Conservation (phyloP, 2,113 vertebrate species). For the Gadus chalcogrammus region DNA sequence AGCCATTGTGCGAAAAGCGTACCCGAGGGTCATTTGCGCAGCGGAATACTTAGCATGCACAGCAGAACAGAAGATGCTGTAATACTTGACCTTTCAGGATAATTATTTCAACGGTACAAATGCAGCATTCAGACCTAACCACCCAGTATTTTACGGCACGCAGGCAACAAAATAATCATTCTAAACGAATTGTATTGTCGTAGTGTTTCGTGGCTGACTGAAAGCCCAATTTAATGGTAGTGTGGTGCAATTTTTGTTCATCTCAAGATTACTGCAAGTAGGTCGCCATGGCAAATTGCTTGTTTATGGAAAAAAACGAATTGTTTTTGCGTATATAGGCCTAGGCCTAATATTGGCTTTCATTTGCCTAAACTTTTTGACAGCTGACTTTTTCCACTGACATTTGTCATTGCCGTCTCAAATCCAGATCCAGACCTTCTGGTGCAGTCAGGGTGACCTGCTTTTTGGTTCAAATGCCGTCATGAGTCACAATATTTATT, state of each 20-base stretch:
- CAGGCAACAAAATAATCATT: constrained; percentile 77
- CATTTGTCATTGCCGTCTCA: too few species aligned
- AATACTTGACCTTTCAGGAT: constrained; percentile 99
- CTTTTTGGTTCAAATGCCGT: too few species aligned
- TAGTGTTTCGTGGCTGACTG: constrained; percentile 39
- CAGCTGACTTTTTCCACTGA: too few species aligned
- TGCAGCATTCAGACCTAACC: constrained; percentile 89
- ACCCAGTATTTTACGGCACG: constrained; percentile 86
- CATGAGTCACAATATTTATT: too few species aligned
- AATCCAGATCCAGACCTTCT: too few species aligned
- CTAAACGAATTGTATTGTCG: constrained; percentile 73
- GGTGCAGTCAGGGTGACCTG: too few species aligned
- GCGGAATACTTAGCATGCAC: constrained; percentile 99
- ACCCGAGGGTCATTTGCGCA: constrained; percentile 96
- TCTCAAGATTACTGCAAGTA: too few species aligned
- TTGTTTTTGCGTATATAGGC: too few species aligned
- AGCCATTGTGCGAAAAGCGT: constrained; percentile 91
- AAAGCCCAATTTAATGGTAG: constrained; percentile 23
- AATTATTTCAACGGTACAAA: constrained; percentile 97
- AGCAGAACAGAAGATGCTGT: constrained; percentile 97
- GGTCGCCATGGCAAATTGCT: too few species aligned
- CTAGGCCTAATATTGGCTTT: too few species aligned
- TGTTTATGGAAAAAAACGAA: too few species aligned
- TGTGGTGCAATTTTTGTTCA: constrained; percentile 63
- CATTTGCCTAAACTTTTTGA: too few species aligned